Percentiles rank a stretch among this genome's conserved stretches.
phyloP scores from a whole-genome alignment of 2,797 vertebrate genomes.

The Anniella stebbinsi region DNA sequence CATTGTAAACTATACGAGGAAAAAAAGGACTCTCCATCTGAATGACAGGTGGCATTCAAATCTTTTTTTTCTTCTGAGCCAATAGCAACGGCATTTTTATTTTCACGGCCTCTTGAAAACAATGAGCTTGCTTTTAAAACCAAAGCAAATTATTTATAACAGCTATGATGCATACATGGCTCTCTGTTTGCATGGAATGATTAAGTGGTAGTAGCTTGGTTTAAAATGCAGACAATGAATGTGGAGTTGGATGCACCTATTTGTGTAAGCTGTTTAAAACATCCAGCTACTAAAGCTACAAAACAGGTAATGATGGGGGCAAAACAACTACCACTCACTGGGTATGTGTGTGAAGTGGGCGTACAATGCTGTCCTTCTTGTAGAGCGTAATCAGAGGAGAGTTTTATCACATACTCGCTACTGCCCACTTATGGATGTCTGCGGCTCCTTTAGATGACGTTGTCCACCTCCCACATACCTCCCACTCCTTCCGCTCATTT shows the following conservation, averaged over 20 bases:
- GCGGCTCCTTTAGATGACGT: no score
- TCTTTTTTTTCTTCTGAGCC: constrained; percentile 1
- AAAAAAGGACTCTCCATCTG: not conserved
- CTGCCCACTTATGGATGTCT: no score
- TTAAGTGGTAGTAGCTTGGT: not conserved
- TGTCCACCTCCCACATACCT: no score
- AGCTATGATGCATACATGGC: not conserved
- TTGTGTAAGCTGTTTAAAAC: not conserved
- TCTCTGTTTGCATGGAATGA: constrained; percentile 1
- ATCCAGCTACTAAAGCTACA: not conserved
- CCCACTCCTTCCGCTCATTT: no score
- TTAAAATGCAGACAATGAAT: constrained; percentile 35
- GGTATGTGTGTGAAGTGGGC: not conserved
- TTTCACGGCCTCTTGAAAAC: not conserved
- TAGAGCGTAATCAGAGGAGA: no score
- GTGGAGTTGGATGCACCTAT: not conserved
- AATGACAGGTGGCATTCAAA: not conserved
- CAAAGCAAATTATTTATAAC: constrained; percentile 14
- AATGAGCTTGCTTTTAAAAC: not conserved
- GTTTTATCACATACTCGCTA: no score
- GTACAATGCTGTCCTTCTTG: not conserved
- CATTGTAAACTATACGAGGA: constrained; percentile 15
- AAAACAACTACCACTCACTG: not conserved
- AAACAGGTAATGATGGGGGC: not conserved
- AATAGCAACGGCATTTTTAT: not conserved